Percentiles rank a stretch among this genome's conserved stretches.
Evolutionary conservation across 2,113 vertebrate species (phyloP).

Genomic region (Cryptotis parvus): DNA sequence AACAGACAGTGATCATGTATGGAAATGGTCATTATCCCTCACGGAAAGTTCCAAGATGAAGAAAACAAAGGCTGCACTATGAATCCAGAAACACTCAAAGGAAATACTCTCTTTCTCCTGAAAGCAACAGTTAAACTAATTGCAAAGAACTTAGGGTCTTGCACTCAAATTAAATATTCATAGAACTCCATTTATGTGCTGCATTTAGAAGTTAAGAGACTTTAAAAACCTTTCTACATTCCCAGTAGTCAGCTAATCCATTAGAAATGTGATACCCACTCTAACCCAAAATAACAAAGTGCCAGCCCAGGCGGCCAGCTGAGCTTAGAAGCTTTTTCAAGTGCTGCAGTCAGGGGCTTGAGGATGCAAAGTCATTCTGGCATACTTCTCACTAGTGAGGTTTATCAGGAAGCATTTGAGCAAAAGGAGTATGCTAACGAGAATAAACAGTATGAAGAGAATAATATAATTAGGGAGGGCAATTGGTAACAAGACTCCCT

Average conservation of each 20-base stretch:
- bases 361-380: conserved; percentile 75
- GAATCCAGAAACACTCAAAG: conserved; percentile 53
- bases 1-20: conserved; percentile 37
- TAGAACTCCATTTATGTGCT: conserved; percentile 82
- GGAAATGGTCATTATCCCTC: conserved; percentile 18
- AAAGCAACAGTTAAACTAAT: conserved; percentile 82
- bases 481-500: not conserved
- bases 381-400: conserved; percentile 1
- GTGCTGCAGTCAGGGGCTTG: conserved; percentile 44
- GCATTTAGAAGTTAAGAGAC: conserved; percentile 86
- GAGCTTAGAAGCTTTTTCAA: conserved; percentile 68
- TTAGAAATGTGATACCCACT: conserved; percentile 83
- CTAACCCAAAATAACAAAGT: conserved; percentile 65
- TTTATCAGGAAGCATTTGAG: conserved; percentile 22
- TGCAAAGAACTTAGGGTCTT: conserved; percentile 79
- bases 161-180: conserved; percentile 87
- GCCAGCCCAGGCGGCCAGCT: conserved; percentile 51
- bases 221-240: conserved; percentile 83
- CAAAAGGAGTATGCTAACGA: not conserved
- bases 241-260: conserved; percentile 83
- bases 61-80: conserved; percentile 29
- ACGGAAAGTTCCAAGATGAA: conserved; percentile 40
- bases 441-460: not conserved
- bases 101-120: conserved; percentile 43
- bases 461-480: too few relatives aligned